phyloP scores from a whole-genome alignment of 2,797 vertebrate species.

The Microtus obscurus region DNA sequence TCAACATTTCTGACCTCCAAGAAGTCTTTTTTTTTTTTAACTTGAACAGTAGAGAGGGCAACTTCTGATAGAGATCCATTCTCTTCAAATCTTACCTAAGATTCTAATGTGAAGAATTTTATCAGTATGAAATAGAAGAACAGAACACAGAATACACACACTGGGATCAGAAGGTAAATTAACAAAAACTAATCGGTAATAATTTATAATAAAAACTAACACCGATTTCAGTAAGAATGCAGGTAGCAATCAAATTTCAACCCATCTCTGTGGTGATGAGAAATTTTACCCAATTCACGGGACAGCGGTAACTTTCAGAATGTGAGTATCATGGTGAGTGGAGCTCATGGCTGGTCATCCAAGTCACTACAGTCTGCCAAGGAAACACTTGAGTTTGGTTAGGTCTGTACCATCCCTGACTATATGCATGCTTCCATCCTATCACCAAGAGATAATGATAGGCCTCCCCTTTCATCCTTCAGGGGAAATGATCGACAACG shows the following conservation, averaged over 20 bases:
- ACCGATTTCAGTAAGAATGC: constrained; percentile 53
- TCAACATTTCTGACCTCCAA: constrained; percentile 53
- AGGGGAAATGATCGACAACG: constrained; percentile 34
- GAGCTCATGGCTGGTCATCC: neutral
- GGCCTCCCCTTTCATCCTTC: neutral
- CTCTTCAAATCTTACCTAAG: constrained; percentile 58
- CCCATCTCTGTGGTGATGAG: constrained; percentile 7
- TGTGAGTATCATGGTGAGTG: neutral
- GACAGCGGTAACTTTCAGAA: constrained; percentile 44
- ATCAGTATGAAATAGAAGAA: constrained; percentile 33
- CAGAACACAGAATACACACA: constrained; percentile 8
- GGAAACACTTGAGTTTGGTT: neutral
- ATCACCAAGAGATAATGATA: constrained; percentile 14
- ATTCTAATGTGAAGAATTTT: constrained; percentile 59
- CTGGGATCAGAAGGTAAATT: constrained; percentile 39
- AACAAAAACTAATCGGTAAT: constrained; percentile 45
- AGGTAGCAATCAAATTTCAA: constrained; percentile 54
- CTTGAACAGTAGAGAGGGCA: constrained; percentile 5
- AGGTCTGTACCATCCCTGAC: neutral
- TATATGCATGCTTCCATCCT: neutral
- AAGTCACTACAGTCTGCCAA: neutral
- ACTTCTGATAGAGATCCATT: constrained; percentile 27
- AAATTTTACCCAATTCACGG: constrained; percentile 38
- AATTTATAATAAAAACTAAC: constrained; percentile 56
- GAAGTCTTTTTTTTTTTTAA: neutral